A percentile compares a stretch with the other conserved stretches of the same genome.
phyloP scores from a whole-genome alignment of 2,113 vertebrate genomes.

The Bostrychus sinensis region DNA sequence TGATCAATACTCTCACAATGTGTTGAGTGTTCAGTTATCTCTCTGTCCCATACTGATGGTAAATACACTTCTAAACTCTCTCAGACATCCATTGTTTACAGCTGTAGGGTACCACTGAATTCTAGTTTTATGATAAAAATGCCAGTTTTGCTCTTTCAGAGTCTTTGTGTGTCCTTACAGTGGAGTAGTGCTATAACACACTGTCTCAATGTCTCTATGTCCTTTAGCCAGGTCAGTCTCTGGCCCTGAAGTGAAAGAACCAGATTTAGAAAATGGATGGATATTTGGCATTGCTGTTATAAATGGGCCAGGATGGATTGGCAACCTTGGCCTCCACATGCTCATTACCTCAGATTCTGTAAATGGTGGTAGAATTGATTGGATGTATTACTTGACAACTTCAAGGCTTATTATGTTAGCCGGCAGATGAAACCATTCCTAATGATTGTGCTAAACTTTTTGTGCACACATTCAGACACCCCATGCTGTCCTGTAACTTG shows the following conservation, averaged over 20 bases:
- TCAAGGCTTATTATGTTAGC: constrained; percentile 16
- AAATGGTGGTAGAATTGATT: constrained; percentile 47
- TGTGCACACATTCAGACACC: constrained; percentile 6
- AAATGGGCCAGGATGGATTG: constrained; percentile 26
- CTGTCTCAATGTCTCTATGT: not conserved
- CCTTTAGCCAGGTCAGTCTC: constrained; percentile 6
- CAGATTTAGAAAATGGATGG: constrained; percentile 33
- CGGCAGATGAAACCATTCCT: constrained; percentile 2
- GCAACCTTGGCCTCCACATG: constrained; percentile 51
- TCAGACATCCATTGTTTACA: too few species aligned
- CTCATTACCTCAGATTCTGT: constrained; percentile 37
- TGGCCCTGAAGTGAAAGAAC: constrained; percentile 49
- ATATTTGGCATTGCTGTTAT: constrained; percentile 17
- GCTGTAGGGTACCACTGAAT: too few species aligned
- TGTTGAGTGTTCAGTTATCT: too few species aligned
- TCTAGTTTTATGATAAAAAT: too few species aligned
- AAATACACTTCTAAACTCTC: too few species aligned
- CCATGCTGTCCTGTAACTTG: constrained; percentile 25
- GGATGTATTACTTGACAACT: constrained; percentile 27
- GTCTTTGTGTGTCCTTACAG: not conserved
- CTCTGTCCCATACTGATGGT: too few species aligned
- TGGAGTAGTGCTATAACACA: not conserved
- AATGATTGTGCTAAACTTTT: constrained; percentile 10
- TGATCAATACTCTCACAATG: too few species aligned
- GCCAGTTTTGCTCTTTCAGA: too few species aligned